Conservation (phyloP, 2,888 invertebrate species). For the Cataglyphis altisquamis region DNA sequence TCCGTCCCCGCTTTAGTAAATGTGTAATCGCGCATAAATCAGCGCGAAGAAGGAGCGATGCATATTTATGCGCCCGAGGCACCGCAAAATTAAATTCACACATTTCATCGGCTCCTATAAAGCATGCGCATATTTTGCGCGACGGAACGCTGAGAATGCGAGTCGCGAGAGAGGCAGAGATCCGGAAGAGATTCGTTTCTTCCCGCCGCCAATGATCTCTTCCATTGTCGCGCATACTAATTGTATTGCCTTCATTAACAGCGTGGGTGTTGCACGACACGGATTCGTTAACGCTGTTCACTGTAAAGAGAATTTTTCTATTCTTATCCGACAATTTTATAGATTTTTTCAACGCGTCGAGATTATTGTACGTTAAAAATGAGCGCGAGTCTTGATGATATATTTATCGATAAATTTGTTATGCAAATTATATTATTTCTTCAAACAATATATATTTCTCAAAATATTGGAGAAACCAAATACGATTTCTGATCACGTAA, state of each 20-base stretch:
- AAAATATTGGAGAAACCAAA: not conserved
- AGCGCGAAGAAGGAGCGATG: constrained; percentile 68
- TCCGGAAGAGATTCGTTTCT: constrained; percentile 33
- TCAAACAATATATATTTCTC: not conserved
- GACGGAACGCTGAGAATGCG: constrained; percentile 52
- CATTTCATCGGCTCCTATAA: constrained; percentile 65
- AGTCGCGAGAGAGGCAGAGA: constrained; percentile 7
- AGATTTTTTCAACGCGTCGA: not conserved
- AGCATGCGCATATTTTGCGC: constrained; percentile 67
- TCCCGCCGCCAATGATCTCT: constrained; percentile 12
- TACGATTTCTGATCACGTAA: not conserved
- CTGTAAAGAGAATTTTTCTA: not conserved
- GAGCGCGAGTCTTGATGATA: not conserved
- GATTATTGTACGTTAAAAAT: not conserved
- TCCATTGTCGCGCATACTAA: constrained; percentile 45
- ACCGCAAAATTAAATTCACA: constrained; percentile 81
- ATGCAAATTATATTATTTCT: too few species aligned
- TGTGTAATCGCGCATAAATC: constrained; percentile 80
- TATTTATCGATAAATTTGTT: not conserved
- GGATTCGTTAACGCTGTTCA: constrained; percentile 22
- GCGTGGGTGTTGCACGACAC: constrained; percentile 14
- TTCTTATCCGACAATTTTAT: not conserved
- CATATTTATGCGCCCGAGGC: constrained; percentile 78
- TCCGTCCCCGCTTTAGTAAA: constrained; percentile 55
- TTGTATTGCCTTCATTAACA: constrained; percentile 42